Conservation (phyloP, 1,140 invertebrate genomes). For the Galleria mellonella region DNA sequence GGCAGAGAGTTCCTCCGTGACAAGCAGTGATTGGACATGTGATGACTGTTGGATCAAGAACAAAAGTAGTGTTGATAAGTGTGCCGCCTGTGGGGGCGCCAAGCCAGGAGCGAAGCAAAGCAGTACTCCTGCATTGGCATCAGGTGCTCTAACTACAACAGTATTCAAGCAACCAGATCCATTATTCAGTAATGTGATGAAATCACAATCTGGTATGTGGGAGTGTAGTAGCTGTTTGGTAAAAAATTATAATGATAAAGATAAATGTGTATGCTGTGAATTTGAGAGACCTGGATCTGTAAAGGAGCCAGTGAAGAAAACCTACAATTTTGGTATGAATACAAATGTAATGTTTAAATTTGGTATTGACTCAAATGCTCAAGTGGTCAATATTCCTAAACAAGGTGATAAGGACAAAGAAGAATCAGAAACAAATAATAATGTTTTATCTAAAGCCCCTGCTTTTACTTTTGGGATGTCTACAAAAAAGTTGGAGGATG, state of each 20-base stretch:
- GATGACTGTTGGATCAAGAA: constrained; percentile 77
- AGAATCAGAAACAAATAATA: constrained; percentile 48
- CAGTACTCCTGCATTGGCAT: constrained; percentile 12
- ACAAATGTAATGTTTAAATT: constrained; percentile 58
- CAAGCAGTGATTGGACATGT: constrained; percentile 76
- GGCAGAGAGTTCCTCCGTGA: constrained; percentile 15
- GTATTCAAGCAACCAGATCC: not conserved
- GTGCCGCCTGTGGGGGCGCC: constrained; percentile 73
- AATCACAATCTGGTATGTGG: constrained; percentile 74
- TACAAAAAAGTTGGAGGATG: constrained; percentile 18
- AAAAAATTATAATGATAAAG: constrained; percentile 73
- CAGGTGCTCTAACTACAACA: constrained; percentile 21
- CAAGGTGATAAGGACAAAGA: constrained; percentile 8
- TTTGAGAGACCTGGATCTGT: constrained; percentile 75
- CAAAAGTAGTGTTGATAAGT: constrained; percentile 68
- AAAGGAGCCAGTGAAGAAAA: constrained; percentile 19
- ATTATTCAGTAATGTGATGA: constrained; percentile 26
- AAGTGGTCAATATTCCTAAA: constrained; percentile 22
- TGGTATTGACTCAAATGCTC: constrained; percentile 53
- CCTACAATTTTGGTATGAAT: constrained; percentile 38
- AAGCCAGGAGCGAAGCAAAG: constrained; percentile 56
- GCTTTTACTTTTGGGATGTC: constrained; percentile 59
- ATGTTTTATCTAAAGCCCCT: constrained; percentile 29
- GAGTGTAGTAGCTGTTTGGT: constrained; percentile 81
- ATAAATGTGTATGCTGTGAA: constrained; percentile 82